Base-by-base conservation (phyloP, 2,113 vertebrate species). In the Myanophis thanlyinensis region DNA sequence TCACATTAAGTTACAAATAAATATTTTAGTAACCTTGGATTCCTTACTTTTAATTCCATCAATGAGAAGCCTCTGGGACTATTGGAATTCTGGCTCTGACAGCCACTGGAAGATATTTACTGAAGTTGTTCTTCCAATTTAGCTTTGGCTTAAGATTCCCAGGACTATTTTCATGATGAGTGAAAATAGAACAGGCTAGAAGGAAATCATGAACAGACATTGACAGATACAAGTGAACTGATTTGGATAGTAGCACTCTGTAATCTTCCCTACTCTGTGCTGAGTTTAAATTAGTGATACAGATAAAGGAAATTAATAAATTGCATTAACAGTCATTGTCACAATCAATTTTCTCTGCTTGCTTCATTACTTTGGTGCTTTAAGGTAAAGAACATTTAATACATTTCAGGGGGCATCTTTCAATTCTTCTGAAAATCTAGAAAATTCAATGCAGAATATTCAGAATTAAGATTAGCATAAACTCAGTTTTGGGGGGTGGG, bases 1-100 rank as follows among this genome's bases (percentile, higher is more conserved):
- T 91, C 40, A 54, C 46, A 48, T 87, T 49, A 12, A 87, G 85
- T 35, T 86, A 51, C 22, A 87, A 48, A 23, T 91, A 87, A 91
- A 91, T 91, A 91, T 91, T 91, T 87, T 91, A 56, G 85, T 87
- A 87, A 91, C 91, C 54, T 91, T 91, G 91, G 56, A 51, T 87
- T 91, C 85, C 47, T 67, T 62, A 56, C 23, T 87, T 87, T n/a
- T 87, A 25, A 51, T 91, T 87, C n/a, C 46, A 87, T 25, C 5
- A 91, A 27, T 23, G 87, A 85, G 47, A 51, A 47, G 46, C 54
- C 67, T 91, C 54, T 87, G 54, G 30, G 91, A n/a, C 7, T 47
- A 35, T 48, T 87, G 84, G 53, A 87, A 87, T 48, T 40, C 30
- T 12, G 35, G 22, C 47, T 51, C 51, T 91, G n/a, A 87, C n/a